Evolutionary conservation across 2,113 vertebrate genomes (phyloP).

Genomic region (Phoenicopterus ruber): DNA sequence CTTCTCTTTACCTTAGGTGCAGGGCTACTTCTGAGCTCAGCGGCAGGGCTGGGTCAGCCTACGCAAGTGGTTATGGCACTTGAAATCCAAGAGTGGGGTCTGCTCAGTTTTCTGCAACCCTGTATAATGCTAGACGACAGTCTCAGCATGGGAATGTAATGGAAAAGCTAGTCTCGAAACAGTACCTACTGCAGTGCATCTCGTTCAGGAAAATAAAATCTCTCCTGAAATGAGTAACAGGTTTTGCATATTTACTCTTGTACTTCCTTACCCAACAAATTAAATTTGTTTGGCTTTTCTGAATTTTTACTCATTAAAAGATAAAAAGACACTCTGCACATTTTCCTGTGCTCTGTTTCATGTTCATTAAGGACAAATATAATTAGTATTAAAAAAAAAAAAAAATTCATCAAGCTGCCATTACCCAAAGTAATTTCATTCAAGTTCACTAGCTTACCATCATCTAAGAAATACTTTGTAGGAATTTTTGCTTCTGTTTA

Average conservation of each 20-base stretch:
- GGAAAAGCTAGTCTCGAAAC: neutral
- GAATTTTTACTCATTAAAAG: neutral
- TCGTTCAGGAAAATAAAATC: neutral
- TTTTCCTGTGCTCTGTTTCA: neutral
- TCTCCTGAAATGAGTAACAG: neutral
- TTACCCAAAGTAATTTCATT: neutral
- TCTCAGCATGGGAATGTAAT: neutral
- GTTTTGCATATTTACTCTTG: neutral
- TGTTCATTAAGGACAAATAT: neutral
- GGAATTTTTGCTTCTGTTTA: neutral
- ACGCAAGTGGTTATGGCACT: neutral
- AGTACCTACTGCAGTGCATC: neutral
- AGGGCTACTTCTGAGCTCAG: neutral
- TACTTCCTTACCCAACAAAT: neutral
- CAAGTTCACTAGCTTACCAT: neutral
- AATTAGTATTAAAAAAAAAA: neutral
- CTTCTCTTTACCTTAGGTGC: neutral
- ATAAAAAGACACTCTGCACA: neutral
- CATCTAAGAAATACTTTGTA: neutral
- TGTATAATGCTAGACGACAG: neutral
- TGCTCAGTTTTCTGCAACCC: neutral
- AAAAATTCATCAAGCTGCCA: neutral
- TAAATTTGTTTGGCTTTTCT: neutral
- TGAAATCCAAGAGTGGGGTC: neutral
- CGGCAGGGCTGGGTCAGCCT: neutral